Base-by-base conservation (phyloP, 2,113 vertebrate genomes). In the Xiphorhynchus elegans region DNA sequence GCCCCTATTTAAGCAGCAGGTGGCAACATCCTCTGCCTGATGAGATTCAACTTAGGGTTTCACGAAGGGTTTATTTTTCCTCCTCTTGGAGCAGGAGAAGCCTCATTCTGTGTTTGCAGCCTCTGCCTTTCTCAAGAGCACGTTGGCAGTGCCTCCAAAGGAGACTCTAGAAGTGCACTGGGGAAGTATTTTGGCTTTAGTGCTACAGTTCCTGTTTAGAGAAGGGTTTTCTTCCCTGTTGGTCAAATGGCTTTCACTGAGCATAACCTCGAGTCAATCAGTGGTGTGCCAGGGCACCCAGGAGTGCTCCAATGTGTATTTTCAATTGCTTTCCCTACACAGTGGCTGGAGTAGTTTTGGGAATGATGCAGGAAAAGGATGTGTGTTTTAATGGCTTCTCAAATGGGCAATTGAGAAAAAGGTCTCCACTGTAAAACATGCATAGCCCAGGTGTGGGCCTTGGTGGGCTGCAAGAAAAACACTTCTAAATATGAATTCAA, bases 11-110 rank as follows among this genome's bases (percentile, higher is more conserved):
- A 72, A 96, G 84, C 96, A 95, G 87, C 58, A 95, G 96, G 91
- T 94, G 97, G 96, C 94, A 94, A 81, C 89, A 87, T 93, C 59
- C 33, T n/a, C 87, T 90, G 74, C 69, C 17, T 62, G 11, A 56
- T 46, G 28, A 70, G 73, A 56, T 83, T 7, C 25, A 14, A 2
- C 23, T n/a, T 17, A 4, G 0, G 1, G 6, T 7, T 37, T 72
- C 5, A 1, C 3, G 2, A 35, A 26, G 31, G 6, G 5, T 40
- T 89, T 68, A 1, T 31, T 90, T 66, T 74, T 20, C 19, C 53
- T 64, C 42, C 8, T 70, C 39, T n/a, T 14, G 24, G 29, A 59
- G 23, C 39, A 47, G 67, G 31, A 64, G 31, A 19, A 87, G 25
- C 33, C 5, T 76, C 26, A n/a, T 37, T 10, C 46, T 82, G 14